These are phyloP conservation scores for Cephus cinctus DNA, from an alignment of 1,140 invertebrate genomes.

Conservation along the genomic window DNA sequence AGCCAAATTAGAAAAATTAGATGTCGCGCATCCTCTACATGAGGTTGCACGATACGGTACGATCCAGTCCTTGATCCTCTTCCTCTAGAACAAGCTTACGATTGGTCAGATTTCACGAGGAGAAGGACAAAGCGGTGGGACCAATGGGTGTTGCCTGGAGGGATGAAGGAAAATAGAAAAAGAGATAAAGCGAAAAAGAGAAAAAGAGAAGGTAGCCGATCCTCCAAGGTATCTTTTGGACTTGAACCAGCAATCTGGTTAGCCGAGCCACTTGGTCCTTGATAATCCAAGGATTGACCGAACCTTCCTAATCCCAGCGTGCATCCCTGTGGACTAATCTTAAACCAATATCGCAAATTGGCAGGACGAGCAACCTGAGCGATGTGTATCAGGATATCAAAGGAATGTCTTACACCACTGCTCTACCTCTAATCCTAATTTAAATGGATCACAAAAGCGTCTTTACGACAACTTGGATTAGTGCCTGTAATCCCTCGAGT, in stretches of 20 bases:
- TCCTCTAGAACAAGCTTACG: too few relatives aligned
- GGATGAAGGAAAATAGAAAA: too few relatives aligned
- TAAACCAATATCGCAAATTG: conserved; percentile 21
- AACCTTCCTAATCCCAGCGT: conserved; percentile 15
- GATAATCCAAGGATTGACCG: conserved; percentile 30
- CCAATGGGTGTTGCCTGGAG: too few relatives aligned
- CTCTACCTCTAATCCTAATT: conserved; percentile 32
- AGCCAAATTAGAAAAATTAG: too few relatives aligned
- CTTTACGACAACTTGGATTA: too few relatives aligned
- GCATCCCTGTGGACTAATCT: conserved; percentile 7
- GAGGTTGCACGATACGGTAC: too few relatives aligned
- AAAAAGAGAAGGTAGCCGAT: conserved; percentile 11
- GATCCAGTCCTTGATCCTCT: too few relatives aligned
- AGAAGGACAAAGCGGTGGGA: too few relatives aligned
- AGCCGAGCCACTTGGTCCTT: conserved; percentile 18
- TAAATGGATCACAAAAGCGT: conserved; percentile 29
- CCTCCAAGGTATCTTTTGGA: conserved; percentile 22
- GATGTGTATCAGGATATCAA: background rate
- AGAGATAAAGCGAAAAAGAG: too few relatives aligned
- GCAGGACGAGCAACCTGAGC: conserved; percentile 7
- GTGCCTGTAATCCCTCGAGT: conserved; percentile 16
- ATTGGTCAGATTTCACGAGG: too few relatives aligned
- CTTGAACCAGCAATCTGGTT: conserved; percentile 40
- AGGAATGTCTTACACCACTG: too few relatives aligned
- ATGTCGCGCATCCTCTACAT: too few relatives aligned